Percentiles rank a stretch among this genome's conserved stretches.
These are phyloP conservation scores for Aphis craccivora DNA, from an alignment of 1,140 invertebrate genomes.

Conservation along the genomic window DNA sequence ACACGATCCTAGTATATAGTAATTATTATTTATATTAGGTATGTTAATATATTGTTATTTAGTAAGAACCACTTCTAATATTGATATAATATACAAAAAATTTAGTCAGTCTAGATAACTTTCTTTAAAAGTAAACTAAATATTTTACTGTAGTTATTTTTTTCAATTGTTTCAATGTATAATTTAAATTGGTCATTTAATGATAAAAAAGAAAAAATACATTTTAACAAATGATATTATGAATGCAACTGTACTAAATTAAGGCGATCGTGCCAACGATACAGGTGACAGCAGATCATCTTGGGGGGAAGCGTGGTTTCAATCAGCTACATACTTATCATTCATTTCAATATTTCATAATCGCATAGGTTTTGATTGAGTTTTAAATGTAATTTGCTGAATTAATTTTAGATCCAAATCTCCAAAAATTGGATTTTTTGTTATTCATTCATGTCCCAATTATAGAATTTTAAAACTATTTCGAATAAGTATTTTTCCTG, in stretches of 20 bases:
- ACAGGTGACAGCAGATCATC: not conserved
- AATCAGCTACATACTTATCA: not conserved
- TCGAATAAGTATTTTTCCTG: too few relatives aligned
- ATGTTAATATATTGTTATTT: too few relatives aligned
- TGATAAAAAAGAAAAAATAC: too few relatives aligned
- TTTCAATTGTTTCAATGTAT: not conserved
- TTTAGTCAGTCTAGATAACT: not conserved
- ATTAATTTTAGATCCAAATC: too few relatives aligned
- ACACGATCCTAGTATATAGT: too few relatives aligned
- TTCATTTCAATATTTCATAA: not conserved
- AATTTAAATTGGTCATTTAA: not conserved
- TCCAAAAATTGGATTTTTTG: too few relatives aligned
- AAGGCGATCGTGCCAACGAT: not conserved
- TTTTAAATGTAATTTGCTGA: too few relatives aligned
- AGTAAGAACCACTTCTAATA: not conserved
- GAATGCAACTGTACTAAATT: not conserved
- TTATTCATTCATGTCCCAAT: too few relatives aligned
- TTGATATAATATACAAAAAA: not conserved
- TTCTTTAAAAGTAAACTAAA: too few relatives aligned
- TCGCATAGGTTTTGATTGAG: too few relatives aligned
- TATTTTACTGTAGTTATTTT: not conserved
- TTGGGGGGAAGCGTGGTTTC: not conserved
- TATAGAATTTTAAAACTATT: too few relatives aligned
- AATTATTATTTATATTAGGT: too few relatives aligned
- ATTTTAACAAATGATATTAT: not conserved